phyloP scores from a whole-genome alignment of 2,797 vertebrate genomes.

The Propithecus deckenii region DNA sequence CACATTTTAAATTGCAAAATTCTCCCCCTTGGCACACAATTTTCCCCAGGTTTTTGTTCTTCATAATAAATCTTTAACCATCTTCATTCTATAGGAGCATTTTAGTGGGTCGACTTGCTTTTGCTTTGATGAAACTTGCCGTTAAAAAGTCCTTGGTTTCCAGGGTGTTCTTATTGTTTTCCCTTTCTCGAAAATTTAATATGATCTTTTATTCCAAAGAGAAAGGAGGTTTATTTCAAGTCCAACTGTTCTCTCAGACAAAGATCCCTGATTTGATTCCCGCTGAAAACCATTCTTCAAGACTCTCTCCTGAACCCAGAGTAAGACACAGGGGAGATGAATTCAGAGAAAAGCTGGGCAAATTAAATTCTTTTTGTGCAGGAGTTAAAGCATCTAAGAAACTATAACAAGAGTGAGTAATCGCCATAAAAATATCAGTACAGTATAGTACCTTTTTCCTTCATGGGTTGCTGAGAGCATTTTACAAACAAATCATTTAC shows the following conservation, averaged over 20 bases:
- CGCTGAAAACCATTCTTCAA: conserved; percentile 40
- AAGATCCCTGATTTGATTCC: conserved; percentile 25
- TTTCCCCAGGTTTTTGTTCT: conserved; percentile 50
- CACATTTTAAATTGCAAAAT: conserved; percentile 73
- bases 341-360: neutral
- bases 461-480: neutral
- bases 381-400: neutral
- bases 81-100: neutral
- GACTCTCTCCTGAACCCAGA: neutral
- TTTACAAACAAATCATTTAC: conserved; percentile 6
- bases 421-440: neutral
- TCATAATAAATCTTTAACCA: conserved; percentile 59
- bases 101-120: conserved; percentile 4
- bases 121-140: conserved; percentile 42
- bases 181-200: conserved; percentile 27
- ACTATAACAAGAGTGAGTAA: neutral
- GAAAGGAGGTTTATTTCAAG: conserved; percentile 53
- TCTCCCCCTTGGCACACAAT: conserved; percentile 65
- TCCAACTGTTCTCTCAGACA: conserved; percentile 50
- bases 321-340: neutral
- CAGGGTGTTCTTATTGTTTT: neutral
- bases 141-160: conserved; percentile 22
- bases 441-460: neutral
- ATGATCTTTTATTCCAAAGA: conserved; percentile 44
- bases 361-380: neutral